A percentile compares a stretch with the other conserved stretches of the same genome.
phyloP scores from a whole-genome alignment of 2,797 vertebrate genomes.

The Pseudomugil tenellus region DNA sequence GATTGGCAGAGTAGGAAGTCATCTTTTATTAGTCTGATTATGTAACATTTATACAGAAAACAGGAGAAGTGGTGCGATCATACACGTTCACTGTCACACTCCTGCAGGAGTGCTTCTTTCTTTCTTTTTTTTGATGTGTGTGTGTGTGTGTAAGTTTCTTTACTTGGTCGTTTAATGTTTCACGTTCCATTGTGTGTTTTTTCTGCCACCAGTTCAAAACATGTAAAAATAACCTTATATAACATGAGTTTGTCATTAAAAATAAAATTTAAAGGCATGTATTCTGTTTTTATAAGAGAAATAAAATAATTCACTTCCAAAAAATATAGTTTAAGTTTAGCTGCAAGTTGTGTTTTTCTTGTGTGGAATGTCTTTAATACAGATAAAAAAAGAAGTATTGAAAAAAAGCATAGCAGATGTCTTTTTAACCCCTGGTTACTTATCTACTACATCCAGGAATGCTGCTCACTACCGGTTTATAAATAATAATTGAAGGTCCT shows the following conservation, averaged over 20 bases:
- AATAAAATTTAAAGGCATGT: neutral
- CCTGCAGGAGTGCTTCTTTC: slow-evolving; percentile 1
- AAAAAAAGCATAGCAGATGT: neutral
- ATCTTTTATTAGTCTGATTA: slow-evolving; percentile 2
- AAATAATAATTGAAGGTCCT: slow-evolving; percentile 48
- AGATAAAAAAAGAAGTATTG: neutral
- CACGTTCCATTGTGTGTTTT: slow-evolving; percentile 7
- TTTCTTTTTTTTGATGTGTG: neutral
- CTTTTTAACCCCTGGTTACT: neutral
- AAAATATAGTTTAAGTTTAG: neutral
- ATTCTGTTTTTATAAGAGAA: neutral
- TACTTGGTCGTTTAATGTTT: slow-evolving; percentile 25
- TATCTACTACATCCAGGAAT: slow-evolving; percentile 21
- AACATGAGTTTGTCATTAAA: neutral
- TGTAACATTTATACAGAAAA: slow-evolving; percentile 17
- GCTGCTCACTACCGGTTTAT: slow-evolving; percentile 42
- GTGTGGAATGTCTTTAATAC: neutral
- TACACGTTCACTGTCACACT: slow-evolving; percentile 13
- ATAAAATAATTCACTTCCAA: neutral
- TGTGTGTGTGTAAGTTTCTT: no score
- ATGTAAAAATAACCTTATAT: slow-evolving; percentile 49
- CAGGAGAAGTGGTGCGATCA: slow-evolving; percentile 24
- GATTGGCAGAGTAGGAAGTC: neutral
- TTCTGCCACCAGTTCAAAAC: slow-evolving; percentile 9
- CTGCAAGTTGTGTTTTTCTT: neutral